Evolutionary conservation across 2,888 invertebrate species (phyloP).

Genomic region (Hypselothyrea guttata): DNA sequence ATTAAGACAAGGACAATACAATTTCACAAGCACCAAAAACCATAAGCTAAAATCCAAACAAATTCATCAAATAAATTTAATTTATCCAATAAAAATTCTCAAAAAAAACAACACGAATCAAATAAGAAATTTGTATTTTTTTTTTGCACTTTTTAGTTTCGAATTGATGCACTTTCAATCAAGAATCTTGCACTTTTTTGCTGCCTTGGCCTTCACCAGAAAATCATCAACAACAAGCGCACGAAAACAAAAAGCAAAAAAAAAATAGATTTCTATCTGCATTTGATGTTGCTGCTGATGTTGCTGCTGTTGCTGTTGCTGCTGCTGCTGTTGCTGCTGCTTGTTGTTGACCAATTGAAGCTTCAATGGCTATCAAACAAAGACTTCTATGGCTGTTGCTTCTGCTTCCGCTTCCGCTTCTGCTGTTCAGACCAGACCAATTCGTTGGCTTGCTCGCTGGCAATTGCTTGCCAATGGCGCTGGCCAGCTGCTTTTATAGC

Average conservation of each 20-base stretch:
- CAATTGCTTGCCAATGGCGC: conserved; percentile 53
- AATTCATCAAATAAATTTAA: too few relatives aligned
- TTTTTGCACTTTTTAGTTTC: background rate
- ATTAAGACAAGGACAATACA: too few relatives aligned
- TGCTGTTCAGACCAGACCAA: conserved; percentile 40
- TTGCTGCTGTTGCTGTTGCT: conserved; percentile 6
- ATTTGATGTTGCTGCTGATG: conserved; percentile 10
- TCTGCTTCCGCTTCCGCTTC: too few relatives aligned
- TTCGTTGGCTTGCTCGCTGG: conserved; percentile 52
- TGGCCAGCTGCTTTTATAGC: conserved; percentile 47
- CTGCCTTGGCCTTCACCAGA: conserved; percentile 21
- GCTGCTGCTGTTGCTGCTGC: conserved; percentile 19
- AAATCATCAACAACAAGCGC: conserved; percentile 18
- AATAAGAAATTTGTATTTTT: conserved; percentile 7
- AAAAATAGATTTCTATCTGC: too few relatives aligned
- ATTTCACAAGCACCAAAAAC: too few relatives aligned
- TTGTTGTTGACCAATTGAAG: background rate
- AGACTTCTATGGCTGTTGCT: conserved; percentile 10
- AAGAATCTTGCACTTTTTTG: conserved; percentile 32
- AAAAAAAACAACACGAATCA: conserved; percentile 1
- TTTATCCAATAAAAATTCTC: too few relatives aligned
- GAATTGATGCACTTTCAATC: conserved; percentile 11
- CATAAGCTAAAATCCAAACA: too few relatives aligned
- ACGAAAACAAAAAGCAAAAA: conserved; percentile 8
- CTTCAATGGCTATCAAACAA: conserved; percentile 6